Evolutionary conservation across 2,113 vertebrate species (phyloP).

Genomic region (Rhagologus leucostigma): DNA sequence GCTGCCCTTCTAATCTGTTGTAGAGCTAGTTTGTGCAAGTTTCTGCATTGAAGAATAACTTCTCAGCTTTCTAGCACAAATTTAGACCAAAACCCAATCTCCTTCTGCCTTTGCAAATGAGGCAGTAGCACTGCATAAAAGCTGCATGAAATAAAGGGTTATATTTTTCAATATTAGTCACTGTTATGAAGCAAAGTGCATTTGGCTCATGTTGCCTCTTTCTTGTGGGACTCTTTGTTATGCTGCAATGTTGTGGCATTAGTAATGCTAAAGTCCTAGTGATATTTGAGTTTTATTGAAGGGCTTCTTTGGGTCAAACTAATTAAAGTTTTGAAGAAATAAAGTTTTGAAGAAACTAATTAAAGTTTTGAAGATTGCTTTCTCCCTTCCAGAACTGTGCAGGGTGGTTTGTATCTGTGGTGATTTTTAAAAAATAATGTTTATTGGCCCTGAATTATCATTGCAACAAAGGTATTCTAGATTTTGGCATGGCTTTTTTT

Average conservation of each 20-base stretch:
- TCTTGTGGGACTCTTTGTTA: neutral
- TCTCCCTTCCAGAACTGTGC: neutral
- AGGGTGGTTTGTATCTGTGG: neutral
- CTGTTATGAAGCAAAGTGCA: neutral
- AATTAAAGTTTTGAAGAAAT: neutral
- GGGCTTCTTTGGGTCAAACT: neutral
- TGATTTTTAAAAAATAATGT: neutral
- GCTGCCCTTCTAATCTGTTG: neutral
- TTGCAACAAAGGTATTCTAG: neutral
- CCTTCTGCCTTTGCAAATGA: neutral
- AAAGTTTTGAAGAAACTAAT: too few species aligned
- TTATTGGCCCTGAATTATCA: neutral
- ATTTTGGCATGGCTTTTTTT: neutral
- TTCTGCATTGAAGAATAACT: neutral
- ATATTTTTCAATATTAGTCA: neutral
- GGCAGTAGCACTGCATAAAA: neutral
- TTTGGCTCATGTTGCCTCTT: neutral
- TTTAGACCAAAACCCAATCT: neutral
- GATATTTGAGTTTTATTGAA: neutral
- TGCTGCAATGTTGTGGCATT: neutral
- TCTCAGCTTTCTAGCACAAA: neutral
- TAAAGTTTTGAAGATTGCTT: neutral
- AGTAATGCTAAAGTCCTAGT: neutral
- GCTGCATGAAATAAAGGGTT: neutral
- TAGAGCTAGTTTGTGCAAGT: neutral